Base-by-base conservation (phyloP, 2,797 vertebrate species). In the Odontamblyopus lacepedii region DNA sequence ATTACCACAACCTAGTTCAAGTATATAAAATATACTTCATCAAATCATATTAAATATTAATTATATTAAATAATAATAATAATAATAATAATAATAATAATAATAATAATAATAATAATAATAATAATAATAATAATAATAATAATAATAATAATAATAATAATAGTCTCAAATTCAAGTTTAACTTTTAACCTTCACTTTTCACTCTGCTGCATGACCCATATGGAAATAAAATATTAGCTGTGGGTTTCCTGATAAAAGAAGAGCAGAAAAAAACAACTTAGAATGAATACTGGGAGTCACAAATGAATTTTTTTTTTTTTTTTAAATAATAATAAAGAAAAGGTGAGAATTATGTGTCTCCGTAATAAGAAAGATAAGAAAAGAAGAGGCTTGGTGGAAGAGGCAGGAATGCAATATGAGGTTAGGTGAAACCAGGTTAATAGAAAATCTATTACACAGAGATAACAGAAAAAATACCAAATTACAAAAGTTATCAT, bases 221-320 rank as follows among this genome's bases (percentile, higher is more conserved):
- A 3, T 12, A 60, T 60, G 57, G 5, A 60, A 60, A 60, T 60
- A 30, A 30, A 18, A 27, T 27, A 30, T 60, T 3, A 57, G 23
- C 15, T 16, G 57, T 60, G 57, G 16, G 27, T 30, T 60, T 30
- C 27, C 57, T 92, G 86, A 92, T 93, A 92, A 71, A 27, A 73
- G 27, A 61, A 75, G 74, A 74, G 32, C 30, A 71, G 75, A 64
- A n/a, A 44, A 44, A 38, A 38, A 65, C 44, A 55, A 56, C n/a
- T 9, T 26, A 19, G 16, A 18, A 23, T 2, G 19, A 76, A 73
- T 73, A 75, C 79, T 48, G 61, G 61, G 30, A 32, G 29, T 30
- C 61, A 35, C 30, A 63, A 71, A 72, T 61, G 72, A 65, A 0
- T 23, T 23, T 23, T 23, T 23, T 23, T 23, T 23, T 23, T 23